A percentile compares a stretch with the other conserved stretches of the same genome.
These are phyloP conservation scores for Pteromalus puparum DNA, from an alignment of 1,140 invertebrate species.

Conservation along the genomic window DNA sequence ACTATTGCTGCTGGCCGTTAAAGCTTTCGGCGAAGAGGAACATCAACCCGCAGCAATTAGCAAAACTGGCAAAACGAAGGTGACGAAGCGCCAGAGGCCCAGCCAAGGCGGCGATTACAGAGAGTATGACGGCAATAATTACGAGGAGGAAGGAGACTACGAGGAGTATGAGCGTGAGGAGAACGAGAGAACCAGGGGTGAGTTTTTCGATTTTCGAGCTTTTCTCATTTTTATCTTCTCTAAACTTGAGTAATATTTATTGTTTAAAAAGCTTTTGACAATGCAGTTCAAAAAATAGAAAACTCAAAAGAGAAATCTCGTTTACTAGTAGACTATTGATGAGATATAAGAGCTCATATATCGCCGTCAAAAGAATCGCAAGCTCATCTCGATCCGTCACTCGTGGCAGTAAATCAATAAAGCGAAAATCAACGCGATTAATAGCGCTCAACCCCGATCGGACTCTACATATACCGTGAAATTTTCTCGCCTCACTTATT, in stretches of 20 bases:
- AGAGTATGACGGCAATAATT: conserved; percentile 49
- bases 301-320: too few species aligned
- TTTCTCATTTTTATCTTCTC: too few species aligned
- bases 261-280: too few species aligned
- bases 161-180: conserved; percentile 63
- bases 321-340: too few species aligned
- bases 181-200: conserved; percentile 50
- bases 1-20: background rate
- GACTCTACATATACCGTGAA: too few species aligned
- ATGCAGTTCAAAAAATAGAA: too few species aligned
- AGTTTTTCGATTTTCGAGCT: background rate
- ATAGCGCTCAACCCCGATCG: too few species aligned
- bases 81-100: conserved; percentile 4
- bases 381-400: too few species aligned
- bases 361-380: too few species aligned
- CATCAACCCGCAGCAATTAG: background rate
- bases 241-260: too few species aligned
- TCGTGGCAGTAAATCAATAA: conserved; percentile 55
- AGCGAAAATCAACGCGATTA: background rate
- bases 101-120: background rate
- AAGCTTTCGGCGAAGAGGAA: background rate
- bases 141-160: conserved; percentile 65
- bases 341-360: too few species aligned
- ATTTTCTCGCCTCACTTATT: too few species aligned
- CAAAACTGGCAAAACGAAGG: background rate